These are phyloP conservation scores for Oriolus oriolus DNA, from an alignment of 2,113 vertebrate species.

Conservation along the genomic window DNA sequence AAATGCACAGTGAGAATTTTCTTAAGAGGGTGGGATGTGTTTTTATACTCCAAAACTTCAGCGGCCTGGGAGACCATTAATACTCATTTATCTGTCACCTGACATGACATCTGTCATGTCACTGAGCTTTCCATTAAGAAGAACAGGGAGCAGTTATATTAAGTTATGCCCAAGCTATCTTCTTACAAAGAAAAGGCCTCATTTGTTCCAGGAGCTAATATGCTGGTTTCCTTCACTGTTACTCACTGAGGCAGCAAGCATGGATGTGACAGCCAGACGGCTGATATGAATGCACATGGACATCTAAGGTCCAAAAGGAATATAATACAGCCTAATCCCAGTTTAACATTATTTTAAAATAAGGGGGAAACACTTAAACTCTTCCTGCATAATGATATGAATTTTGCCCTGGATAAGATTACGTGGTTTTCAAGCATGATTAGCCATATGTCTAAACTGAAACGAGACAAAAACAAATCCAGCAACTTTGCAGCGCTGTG, in stretches of 20 bases:
- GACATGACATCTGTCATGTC: constrained; percentile 43
- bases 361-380: constrained; percentile 47
- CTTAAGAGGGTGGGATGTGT: not conserved
- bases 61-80: not conserved
- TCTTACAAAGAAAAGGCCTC: constrained; percentile 26
- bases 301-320: constrained; percentile 35
- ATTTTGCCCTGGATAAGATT: constrained; percentile 61
- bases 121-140: constrained; percentile 9
- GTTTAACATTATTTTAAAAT: constrained; percentile 50
- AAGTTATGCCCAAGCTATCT: constrained; percentile 34
- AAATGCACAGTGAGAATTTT: not conserved
- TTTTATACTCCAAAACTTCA: not conserved
- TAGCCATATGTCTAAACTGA: constrained; percentile 58
- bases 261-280: constrained; percentile 9
- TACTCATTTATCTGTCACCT: constrained; percentile 18
- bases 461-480: constrained; percentile 45
- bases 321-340: constrained; percentile 30
- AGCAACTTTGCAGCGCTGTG: not conserved
- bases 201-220: constrained; percentile 45
- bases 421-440: constrained; percentile 53
- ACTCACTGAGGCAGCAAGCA: constrained; percentile 46
- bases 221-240: constrained; percentile 12
- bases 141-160: constrained; percentile 20
- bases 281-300: constrained; percentile 47
- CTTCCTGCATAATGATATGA: constrained; percentile 8